Evolutionary conservation across 2,888 invertebrate species (phyloP), one percentile per base, ranked within the genome.

Genomic region (Yponomeuta sedellus): DNA sequence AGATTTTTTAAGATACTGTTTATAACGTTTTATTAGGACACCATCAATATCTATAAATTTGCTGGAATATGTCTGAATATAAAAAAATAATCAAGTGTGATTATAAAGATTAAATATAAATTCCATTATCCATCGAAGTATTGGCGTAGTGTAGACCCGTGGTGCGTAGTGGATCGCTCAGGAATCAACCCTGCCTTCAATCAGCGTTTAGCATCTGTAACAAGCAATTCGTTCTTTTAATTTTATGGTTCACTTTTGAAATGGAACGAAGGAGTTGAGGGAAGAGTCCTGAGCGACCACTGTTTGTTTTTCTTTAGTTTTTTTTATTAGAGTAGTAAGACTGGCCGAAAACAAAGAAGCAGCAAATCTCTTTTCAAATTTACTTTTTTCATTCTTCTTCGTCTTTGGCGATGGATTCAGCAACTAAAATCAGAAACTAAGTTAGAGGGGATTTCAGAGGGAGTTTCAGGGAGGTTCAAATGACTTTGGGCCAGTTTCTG

Each of bases 201-300:
- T 89, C 90, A 78, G 88, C 87, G 77, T 86, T 90, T 77, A 90
- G 72, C 77, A 90, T 89, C 90, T 91, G 90, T 87, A 91, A 91
- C 90, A 91, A 91, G 83, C 77, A 90, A 88, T 85, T 83, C 84
- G 85, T 82, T 84, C 77, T 84, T 87, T 83, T 86, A 81, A 81
- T 80, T 77, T 72, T n/a, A 56, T 58, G 39, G n/a, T 40, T 40
- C 25, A 56, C 57, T 34, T 12, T 19, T 40, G n/a, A 25, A 19
- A 64, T 66, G 73, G 69, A 72, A 79, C 73, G 73, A 78, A 77
- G 75, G 75, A 77, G 44, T 52, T 52, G 12, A 52, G 44, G 44
- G 78, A 73, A 73, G 79, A 82, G 75, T 82, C 87, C 88, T 89
- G 90, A 91, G 90, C 90, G 90, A 90, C 88, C 89, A 62, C 28